Evolutionary conservation across 2,797 vertebrate genomes (phyloP), one percentile per base, ranked within the genome.

Genomic region (Periophthalmus magnuspinnatus): DNA sequence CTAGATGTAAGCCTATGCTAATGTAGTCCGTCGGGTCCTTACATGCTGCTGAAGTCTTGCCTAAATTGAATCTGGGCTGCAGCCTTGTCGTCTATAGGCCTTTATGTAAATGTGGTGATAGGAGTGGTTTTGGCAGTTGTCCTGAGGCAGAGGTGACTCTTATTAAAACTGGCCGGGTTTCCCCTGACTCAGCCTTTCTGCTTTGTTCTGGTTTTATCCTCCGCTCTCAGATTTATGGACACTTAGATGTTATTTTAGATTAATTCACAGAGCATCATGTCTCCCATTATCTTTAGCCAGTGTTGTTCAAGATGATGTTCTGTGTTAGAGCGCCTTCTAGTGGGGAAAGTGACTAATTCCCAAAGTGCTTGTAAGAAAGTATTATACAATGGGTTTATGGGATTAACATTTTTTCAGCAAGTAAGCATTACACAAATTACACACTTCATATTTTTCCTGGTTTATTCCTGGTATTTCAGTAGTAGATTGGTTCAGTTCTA

Each of bases 241-340:
- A 64, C 68, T 68, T 67, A 50, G 22, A 52, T 56, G 33, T 58
- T 75, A 69, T 76, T 79, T 57, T 63, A 50, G 28, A 74, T 80
- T 63, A 56, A 70, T 65, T 58, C 66, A 55, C 2, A 19, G 17
- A 70, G 63, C 69, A n/a, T 54, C 62, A 79, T 76, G 19, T 28
- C 50, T 78, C 24, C 13, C 8, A 9, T 58, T 24, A 48, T 56
- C 50, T 41, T 28, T 54, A 62, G 33, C 10, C 76, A 61, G 10
- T 0, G 47, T 62, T 24, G 17, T 28, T 48, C 10, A 2, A 50
- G 64, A 17, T 57, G 56, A 38, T 68, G 28, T 69, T 34, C 50
- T 48, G 55, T 58, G 17, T 88, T 81, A 78, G 77, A 87, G 85
- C 69, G 55, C 89, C 90, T 71, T 86, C 33, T 69, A 72, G 89